Conservation (phyloP, 2,797 vertebrate genomes). For the Poeciliopsis infans region DNA sequence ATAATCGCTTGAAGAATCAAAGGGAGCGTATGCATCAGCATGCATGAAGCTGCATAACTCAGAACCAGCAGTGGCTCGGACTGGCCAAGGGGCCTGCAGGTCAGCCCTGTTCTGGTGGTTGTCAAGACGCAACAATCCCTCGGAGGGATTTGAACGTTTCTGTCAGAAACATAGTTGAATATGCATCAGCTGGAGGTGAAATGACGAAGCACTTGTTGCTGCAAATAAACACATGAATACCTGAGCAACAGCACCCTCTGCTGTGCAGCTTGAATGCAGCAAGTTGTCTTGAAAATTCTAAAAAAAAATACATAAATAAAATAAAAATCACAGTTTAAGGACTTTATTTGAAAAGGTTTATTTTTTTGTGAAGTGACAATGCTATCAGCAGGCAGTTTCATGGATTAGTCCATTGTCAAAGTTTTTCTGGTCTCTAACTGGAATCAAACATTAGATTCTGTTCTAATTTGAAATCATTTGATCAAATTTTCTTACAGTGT, state of each 20-base stretch:
- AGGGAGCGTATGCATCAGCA: conserved; percentile 12
- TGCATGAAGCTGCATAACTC: conserved; percentile 1
- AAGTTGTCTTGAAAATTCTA: conserved; percentile 19
- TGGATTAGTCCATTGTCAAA: not conserved
- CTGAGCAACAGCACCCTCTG: conserved; percentile 53
- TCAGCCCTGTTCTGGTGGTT: conserved; percentile 73
- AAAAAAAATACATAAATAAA: not conserved
- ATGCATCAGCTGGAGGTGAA: not conserved
- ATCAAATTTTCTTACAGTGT: not conserved
- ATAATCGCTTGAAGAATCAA: conserved; percentile 24
- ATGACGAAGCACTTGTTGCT: not conserved
- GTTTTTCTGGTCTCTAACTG: not conserved
- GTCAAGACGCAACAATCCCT: conserved; percentile 87
- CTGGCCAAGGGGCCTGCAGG: not conserved
- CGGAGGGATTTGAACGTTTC: conserved; percentile 54
- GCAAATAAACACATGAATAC: not conserved
- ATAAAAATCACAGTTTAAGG: not conserved
- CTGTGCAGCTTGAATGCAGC: conserved; percentile 43
- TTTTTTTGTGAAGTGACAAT: not conserved
- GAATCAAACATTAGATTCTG: not conserved
- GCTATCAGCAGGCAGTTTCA: not conserved
- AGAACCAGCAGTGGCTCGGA: conserved; percentile 2
- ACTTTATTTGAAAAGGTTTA: not conserved
- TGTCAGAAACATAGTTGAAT: conserved; percentile 19
- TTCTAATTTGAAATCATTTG: not conserved